Evolutionary conservation across 1,140 invertebrate species (phyloP).

Genomic region (Physella acuta): DNA sequence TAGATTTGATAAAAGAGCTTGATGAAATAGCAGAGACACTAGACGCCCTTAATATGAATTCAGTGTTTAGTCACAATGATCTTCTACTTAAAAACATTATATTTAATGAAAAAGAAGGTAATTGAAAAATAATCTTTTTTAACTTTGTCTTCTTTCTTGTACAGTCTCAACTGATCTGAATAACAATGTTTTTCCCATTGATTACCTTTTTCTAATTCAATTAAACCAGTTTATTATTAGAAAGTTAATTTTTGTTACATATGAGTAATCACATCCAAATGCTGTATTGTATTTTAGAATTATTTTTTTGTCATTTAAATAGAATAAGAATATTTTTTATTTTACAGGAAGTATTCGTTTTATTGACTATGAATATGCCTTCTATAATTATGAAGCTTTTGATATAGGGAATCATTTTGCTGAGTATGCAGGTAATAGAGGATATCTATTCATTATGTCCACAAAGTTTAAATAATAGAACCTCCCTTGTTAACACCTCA

Average conservation of each 20-base stretch:
- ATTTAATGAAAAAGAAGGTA: constrained; percentile 64
- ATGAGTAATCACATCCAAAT: too few species aligned
- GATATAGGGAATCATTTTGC: constrained; percentile 98
- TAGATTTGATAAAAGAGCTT: constrained; percentile 72
- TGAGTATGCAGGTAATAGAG: constrained; percentile 92
- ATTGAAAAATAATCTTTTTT: neutral
- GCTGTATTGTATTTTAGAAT: too few species aligned
- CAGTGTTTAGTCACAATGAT: constrained; percentile 98
- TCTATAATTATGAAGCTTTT: constrained; percentile 90
- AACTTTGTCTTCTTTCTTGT: neutral
- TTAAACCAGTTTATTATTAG: neutral
- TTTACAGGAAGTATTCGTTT: constrained; percentile 72
- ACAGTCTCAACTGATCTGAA: neutral
- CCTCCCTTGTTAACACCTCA: too few species aligned
- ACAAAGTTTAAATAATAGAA: too few species aligned
- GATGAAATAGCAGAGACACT: constrained; percentile 70
- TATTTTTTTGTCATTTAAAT: too few species aligned
- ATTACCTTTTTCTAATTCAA: neutral
- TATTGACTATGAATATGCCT: constrained; percentile 97
- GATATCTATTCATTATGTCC: too few species aligned
- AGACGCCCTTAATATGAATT: constrained; percentile 70
- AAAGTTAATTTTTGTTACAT: too few species aligned
- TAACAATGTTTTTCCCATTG: neutral
- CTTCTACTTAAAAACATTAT: constrained; percentile 92
- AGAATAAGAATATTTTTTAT: constrained; percentile 9